Conservation (phyloP, 1,140 invertebrate species). For the Lordiphosa clarofinis region DNA sequence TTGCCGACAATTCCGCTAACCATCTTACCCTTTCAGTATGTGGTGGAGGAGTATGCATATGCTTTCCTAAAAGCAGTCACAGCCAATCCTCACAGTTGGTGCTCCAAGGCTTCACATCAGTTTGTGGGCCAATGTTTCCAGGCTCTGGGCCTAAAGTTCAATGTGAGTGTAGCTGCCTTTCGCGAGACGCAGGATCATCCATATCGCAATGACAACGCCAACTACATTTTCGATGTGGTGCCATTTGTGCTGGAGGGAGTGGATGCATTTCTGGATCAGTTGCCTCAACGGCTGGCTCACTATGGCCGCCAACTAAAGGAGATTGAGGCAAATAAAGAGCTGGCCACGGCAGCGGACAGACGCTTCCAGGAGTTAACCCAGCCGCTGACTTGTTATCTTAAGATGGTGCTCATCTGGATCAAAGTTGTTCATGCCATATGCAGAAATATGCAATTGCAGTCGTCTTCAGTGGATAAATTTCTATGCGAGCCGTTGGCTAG, state of each 20-base stretch:
- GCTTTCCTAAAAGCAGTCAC: conserved; percentile 29
- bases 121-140: conserved; percentile 55
- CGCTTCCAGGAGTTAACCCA: conserved; percentile 25
- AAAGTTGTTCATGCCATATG: conserved; percentile 27
- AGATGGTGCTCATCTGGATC: conserved; percentile 29
- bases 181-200: conserved; percentile 22
- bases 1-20: background rate
- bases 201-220: conserved; percentile 37
- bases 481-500: conserved; percentile 47
- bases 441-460: conserved; percentile 1
- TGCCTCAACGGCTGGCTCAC: conserved; percentile 18
- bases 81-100: conserved; percentile 36
- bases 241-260: conserved; percentile 26
- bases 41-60: conserved; percentile 9
- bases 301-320: conserved; percentile 1
- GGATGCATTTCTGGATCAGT: conserved; percentile 21
- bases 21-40: background rate
- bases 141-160: conserved; percentile 37
- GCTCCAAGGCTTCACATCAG: conserved; percentile 22
- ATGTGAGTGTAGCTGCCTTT: conserved; percentile 25
- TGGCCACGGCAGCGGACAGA: background rate
- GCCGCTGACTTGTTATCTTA: conserved; percentile 39
- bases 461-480: conserved; percentile 11
- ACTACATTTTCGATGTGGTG: conserved; percentile 32
- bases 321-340: background rate